phyloP scores from a whole-genome alignment of 2,888 invertebrate genomes.

The Pammene fasciana region DNA sequence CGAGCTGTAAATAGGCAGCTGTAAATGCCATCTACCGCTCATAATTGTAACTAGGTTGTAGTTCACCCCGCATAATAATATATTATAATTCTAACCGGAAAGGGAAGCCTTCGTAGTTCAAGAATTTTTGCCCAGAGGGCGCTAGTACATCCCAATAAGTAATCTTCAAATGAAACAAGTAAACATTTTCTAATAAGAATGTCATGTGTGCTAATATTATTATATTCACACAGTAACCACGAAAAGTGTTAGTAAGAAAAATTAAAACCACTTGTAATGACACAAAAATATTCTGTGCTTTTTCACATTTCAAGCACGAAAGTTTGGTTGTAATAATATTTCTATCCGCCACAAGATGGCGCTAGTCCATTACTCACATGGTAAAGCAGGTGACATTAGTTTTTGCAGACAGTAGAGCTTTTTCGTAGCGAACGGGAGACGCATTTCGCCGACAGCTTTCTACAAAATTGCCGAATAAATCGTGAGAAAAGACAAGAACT shows the following conservation, averaged over 20 bases:
- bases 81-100: too few species aligned
- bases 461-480: constrained; percentile 31
- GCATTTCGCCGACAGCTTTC: constrained; percentile 38
- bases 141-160: constrained; percentile 21
- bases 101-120: not conserved
- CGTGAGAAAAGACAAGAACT: constrained; percentile 17
- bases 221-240: not conserved
- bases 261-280: not conserved
- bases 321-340: constrained; percentile 41
- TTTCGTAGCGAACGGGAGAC: constrained; percentile 38
- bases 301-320: constrained; percentile 31
- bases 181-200: not conserved
- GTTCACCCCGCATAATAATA: too few species aligned
- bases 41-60: constrained; percentile 19
- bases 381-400: constrained; percentile 53
- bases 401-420: constrained; percentile 34
- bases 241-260: too few species aligned
- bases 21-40: constrained; percentile 9
- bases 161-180: not conserved
- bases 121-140: constrained; percentile 22
- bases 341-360: constrained; percentile 66
- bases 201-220: not conserved
- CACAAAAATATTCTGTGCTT: not conserved
- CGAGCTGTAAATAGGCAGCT: not conserved
- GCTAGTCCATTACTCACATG: constrained; percentile 45